Conservation (phyloP, 2,797 vertebrate genomes). For the Periparus ater region DNA sequence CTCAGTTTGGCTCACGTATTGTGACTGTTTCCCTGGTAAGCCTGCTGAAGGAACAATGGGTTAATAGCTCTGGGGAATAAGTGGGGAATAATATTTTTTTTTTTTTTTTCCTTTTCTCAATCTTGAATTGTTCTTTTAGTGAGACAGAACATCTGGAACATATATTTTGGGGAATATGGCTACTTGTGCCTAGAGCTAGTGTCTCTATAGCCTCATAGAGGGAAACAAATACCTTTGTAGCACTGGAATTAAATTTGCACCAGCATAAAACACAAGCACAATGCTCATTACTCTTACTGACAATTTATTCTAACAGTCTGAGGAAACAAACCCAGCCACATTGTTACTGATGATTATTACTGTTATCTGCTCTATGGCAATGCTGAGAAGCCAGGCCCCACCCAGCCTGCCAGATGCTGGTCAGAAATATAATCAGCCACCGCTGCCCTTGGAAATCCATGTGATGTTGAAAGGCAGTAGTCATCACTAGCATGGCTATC, state of each 20-base stretch:
- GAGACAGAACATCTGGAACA: neutral
- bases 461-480: neutral
- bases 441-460: neutral
- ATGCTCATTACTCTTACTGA: neutral
- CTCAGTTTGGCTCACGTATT: neutral
- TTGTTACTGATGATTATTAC: neutral
- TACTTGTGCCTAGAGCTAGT: neutral
- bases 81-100: neutral
- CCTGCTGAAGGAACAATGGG: neutral
- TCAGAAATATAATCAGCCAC: neutral
- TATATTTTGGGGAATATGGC: neutral
- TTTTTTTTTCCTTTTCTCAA: neutral
- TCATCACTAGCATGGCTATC: neutral
- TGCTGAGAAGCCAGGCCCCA: neutral
- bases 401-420: accelerated
- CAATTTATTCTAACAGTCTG: neutral
- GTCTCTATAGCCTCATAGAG: neutral
- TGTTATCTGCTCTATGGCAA: neutral
- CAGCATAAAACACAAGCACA: neutral
- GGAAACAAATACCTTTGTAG: neutral
- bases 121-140: neutral
- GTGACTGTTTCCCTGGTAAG: neutral
- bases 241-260: neutral
- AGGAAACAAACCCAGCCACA: neutral
- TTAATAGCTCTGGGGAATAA: neutral